Percentiles rank a stretch among this genome's conserved stretches.
Evolutionary conservation across 1,140 invertebrate species (phyloP).

Genomic region (Aethina tumida): DNA sequence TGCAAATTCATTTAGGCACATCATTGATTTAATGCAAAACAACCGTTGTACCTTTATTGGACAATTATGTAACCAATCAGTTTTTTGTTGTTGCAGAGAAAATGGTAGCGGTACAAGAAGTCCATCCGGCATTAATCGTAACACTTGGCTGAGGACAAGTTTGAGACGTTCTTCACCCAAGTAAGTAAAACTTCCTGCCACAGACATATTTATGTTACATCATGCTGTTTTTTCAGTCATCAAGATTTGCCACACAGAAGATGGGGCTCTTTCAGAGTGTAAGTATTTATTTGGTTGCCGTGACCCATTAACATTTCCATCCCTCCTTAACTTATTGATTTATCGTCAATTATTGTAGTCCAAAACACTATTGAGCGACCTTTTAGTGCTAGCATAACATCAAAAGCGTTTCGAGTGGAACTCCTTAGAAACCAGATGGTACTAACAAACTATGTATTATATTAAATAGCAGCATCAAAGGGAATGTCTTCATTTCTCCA

Average conservation of each 20-base stretch:
- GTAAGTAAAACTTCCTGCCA: constrained; percentile 41
- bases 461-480: too few relatives aligned
- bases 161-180: constrained; percentile 60
- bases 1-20: too few relatives aligned
- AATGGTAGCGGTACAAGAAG: constrained; percentile 17
- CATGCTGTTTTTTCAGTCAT: constrained; percentile 40
- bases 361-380: too few relatives aligned
- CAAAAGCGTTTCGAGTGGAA: too few relatives aligned
- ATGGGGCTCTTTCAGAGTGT: constrained; percentile 73
- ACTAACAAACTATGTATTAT: too few relatives aligned
- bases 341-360: too few relatives aligned
- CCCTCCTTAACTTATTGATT: too few relatives aligned
- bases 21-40: too few relatives aligned
- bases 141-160: constrained; percentile 69
- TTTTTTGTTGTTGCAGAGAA: constrained; percentile 21
- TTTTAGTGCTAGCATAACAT: too few relatives aligned
- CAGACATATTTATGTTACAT: constrained; percentile 4
- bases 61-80: background rate
- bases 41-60: background rate
- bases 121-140: constrained; percentile 44
- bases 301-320: background rate
- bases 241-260: constrained; percentile 58
- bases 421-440: too few relatives aligned
- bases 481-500: too few relatives aligned
- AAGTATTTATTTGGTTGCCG: constrained; percentile 34